These are phyloP conservation scores for Myotis vivesi DNA, from an alignment of 2,797 vertebrate species.

Conservation along the genomic window DNA sequence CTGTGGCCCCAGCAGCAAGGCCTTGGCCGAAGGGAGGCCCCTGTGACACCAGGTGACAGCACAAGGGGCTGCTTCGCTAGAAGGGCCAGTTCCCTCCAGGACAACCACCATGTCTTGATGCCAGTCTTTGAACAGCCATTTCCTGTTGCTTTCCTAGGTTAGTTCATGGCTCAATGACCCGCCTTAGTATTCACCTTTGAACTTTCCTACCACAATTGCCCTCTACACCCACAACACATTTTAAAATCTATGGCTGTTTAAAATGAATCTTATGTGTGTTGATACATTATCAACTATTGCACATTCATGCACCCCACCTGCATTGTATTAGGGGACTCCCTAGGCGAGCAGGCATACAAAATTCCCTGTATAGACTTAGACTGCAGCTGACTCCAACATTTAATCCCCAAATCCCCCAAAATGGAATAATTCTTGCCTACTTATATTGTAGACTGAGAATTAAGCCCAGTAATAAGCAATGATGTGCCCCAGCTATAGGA, in stretches of 20 bases:
- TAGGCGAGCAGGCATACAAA: rapidly evolving
- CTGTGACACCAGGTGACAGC: neutral
- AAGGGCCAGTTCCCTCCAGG: neutral
- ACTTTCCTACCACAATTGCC: neutral
- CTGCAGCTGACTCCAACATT: no score
- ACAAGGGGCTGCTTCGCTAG: neutral
- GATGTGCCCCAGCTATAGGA: rapidly evolving
- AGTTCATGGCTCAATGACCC: neutral
- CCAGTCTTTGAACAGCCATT: neutral
- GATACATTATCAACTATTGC: neutral
- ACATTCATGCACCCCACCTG: neutral
- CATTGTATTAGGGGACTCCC: neutral
- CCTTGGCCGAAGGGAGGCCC: neutral
- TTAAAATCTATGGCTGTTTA: neutral
- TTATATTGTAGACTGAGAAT: neutral
- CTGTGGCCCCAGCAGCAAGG: neutral
- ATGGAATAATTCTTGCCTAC: neutral
- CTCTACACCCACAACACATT: rapidly evolving
- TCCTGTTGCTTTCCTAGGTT: neutral
- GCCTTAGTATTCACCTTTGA: neutral
- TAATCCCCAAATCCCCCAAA: neutral
- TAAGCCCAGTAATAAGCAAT: neutral
- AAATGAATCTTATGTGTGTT: neutral
- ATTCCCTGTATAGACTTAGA: neutral
- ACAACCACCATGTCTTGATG: neutral